Evolutionary conservation across 2,113 vertebrate genomes (phyloP).

Genomic region (Bothrops jararaca): DNA sequence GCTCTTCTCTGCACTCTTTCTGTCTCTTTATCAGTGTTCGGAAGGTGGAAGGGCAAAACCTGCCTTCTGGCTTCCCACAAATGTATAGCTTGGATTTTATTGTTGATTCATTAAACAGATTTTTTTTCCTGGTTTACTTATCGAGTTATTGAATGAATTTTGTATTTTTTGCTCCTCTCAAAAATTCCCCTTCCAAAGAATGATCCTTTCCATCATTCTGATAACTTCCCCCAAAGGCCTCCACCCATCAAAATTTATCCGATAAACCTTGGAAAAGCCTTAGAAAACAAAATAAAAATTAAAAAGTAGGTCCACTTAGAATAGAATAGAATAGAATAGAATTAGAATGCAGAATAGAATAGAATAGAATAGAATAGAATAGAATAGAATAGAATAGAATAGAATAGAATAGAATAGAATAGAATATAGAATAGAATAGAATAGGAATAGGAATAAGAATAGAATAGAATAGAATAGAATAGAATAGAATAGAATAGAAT

Average conservation of each 20-base stretch:
- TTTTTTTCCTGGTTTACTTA: background rate
- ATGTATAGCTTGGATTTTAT: background rate
- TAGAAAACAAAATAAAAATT: background rate
- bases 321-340: too few species aligned
- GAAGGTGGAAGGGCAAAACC: background rate
- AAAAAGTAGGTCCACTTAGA: background rate
- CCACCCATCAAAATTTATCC: background rate
- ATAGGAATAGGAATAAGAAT: too few species aligned
- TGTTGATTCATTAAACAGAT: background rate
- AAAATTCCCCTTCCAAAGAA: background rate
- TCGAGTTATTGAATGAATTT: background rate
- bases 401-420: too few species aligned
- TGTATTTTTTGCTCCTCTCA: background rate
- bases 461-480: too few species aligned
- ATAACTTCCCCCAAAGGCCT: background rate
- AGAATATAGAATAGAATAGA: too few species aligned
- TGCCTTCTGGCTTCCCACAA: background rate
- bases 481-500: too few species aligned
- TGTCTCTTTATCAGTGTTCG: background rate
- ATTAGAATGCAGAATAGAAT: fast-evolving
- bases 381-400: too few species aligned
- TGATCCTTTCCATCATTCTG: background rate
- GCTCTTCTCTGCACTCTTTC: too few species aligned
- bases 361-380: too few species aligned
- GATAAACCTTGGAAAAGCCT: background rate